A percentile compares a stretch with the other conserved stretches of the same genome.
Evolutionary conservation across 2,113 vertebrate genomes (phyloP).

Genomic region (Myiopsitta monachus): DNA sequence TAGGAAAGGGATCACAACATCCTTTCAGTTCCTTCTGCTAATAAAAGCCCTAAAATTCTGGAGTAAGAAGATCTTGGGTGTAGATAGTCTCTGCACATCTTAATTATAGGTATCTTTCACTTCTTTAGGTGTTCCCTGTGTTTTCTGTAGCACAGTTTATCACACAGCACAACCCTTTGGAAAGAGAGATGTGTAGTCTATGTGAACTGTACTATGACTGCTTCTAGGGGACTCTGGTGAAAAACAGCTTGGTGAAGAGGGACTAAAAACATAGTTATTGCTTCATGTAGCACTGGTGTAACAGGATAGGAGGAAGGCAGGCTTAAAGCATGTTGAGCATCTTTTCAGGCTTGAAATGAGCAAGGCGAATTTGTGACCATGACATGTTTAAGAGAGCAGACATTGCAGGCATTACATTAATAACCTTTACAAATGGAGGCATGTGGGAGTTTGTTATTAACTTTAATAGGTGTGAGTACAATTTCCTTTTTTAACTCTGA

Average conservation of each 20-base stretch:
- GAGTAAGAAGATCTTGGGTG: not conserved
- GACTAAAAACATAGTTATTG: not conserved
- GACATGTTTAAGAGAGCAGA: not conserved
- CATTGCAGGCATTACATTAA: not conserved
- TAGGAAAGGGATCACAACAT: not conserved
- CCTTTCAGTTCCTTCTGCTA: not conserved
- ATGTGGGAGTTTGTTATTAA: not conserved
- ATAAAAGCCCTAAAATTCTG: not conserved
- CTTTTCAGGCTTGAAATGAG: not conserved
- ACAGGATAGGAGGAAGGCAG: not conserved
- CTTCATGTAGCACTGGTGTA: not conserved
- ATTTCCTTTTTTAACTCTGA: not conserved
- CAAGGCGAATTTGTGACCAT: not conserved
- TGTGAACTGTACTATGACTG: not conserved
- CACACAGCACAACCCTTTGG: not conserved
- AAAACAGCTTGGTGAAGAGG: not conserved
- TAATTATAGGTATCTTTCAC: not conserved
- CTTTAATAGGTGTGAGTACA: not conserved
- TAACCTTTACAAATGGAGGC: not conserved
- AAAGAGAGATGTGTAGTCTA: not conserved
- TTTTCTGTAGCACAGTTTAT: not conserved
- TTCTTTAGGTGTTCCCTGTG: not conserved
- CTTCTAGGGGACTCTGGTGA: not conserved
- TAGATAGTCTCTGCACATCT: not conserved
- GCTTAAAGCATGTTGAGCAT: not conserved